These are phyloP conservation scores for Lates japonicus DNA, from an alignment of 2,797 vertebrate species.

Conservation along the genomic window DNA sequence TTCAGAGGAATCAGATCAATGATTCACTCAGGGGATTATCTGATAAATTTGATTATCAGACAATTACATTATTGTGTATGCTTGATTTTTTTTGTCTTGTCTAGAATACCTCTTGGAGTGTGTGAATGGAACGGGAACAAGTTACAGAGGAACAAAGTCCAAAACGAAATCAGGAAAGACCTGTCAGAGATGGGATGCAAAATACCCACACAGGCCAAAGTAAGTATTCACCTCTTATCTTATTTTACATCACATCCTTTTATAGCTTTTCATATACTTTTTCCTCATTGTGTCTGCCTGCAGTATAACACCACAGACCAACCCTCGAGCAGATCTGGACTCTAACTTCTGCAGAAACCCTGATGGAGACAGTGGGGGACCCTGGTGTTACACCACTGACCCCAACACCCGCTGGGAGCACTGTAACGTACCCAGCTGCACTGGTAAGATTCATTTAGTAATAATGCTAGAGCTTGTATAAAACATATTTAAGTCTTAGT, in stretches of 20 bases:
- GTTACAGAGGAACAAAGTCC: slow-evolving; percentile 92
- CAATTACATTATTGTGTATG: not conserved
- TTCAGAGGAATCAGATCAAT: not conserved
- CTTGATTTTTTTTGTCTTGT: slow-evolving; percentile 9
- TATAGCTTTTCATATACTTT: not conserved
- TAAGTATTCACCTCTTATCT: slow-evolving; percentile 68
- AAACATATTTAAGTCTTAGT: not conserved
- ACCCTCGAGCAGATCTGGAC: slow-evolving; percentile 87
- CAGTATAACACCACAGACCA: slow-evolving; percentile 84
- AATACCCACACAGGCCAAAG: slow-evolving; percentile 90
- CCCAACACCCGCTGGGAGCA: slow-evolving; percentile 86
- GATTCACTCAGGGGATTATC: not conserved
- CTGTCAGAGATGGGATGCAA: slow-evolving; percentile 90
- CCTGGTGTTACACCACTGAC: slow-evolving; percentile 96
- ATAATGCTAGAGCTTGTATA: too few species aligned
- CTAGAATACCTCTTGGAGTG: slow-evolving; percentile 93
- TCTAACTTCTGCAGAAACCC: slow-evolving; percentile 96
- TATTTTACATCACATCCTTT: not conserved
- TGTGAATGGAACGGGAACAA: slow-evolving; percentile 83
- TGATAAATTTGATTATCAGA: not conserved
- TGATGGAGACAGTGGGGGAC: slow-evolving; percentile 86
- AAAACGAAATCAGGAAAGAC: slow-evolving; percentile 84
- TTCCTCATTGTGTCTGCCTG: not conserved
- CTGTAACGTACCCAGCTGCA: slow-evolving; percentile 91
- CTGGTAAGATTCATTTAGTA: slow-evolving; percentile 80